Evolutionary conservation across 2,113 vertebrate species (phyloP), one percentile per base, ranked within the genome.

Genomic region (Grammomys surdaster): DNA sequence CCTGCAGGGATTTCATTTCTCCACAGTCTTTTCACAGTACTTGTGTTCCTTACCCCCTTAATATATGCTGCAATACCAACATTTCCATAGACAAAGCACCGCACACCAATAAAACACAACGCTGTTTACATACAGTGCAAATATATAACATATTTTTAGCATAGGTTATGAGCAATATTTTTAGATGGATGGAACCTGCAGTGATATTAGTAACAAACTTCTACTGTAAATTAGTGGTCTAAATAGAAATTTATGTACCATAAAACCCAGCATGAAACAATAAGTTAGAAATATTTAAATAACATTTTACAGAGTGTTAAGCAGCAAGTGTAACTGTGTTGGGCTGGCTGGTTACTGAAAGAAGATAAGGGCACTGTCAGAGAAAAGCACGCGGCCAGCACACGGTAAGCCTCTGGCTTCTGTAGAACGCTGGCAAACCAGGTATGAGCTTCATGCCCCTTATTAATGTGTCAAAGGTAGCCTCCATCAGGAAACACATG

Each of bases 241-340:
- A 97, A 97, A 98, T 97, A 97, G 93, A 97, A 98, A 98, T 98
- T 98, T 97, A 98, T 97, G 96, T 98, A 90, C 96, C 97, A 98
- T 97, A 98, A 98, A 97, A 95, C 94, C 93, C 96, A 97, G 96
- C 97, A 96, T 85, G 96, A 97, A 97, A 98, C 96, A 96, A 86
- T 97, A 98, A 97, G 96, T 97, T 97, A 97, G 93, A 97, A 97
- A 98, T 98, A 97, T 98, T 98, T 97, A 97, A 98, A 97, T 97
- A 97, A 97, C 98, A 98, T 95, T 98, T 97, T 97, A 95, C 89
- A 97, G 94, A 97, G 89, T 4, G 31, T 96, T 95, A 96, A 96
- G 94, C 93, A 97, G 96, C 94, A 91, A 98, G 91, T 82, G 72
- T 76, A 85, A 93, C 67, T 95, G 31, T 95, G 91, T 94, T 91